Conservation (phyloP, 2,797 vertebrate genomes). For the Tokudaia tokunoshimensis region DNA sequence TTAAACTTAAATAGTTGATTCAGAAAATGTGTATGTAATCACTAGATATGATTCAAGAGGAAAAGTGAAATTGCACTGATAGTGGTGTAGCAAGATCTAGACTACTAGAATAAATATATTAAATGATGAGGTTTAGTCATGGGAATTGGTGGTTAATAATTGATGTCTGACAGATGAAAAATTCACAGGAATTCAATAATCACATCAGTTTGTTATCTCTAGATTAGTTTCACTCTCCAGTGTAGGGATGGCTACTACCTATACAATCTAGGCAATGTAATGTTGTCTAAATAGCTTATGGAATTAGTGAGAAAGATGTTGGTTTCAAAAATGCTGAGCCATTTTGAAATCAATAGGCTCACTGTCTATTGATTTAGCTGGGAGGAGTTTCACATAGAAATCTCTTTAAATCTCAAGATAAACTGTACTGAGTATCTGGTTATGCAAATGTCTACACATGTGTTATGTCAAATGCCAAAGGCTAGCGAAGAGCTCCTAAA, state of each 20-base stretch:
- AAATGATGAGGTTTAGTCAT: background rate
- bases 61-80: background rate
- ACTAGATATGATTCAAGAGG: background rate
- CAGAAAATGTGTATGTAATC: background rate
- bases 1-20: background rate
- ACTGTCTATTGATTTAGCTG: background rate
- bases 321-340: background rate
- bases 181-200: background rate
- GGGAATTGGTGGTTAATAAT: background rate
- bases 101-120: background rate
- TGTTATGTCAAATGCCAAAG: background rate
- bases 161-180: background rate
- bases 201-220: background rate
- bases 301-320: background rate
- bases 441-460: background rate
- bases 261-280: background rate
- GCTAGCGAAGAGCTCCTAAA: background rate
- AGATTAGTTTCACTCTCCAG: background rate
- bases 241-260: background rate
- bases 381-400: background rate
- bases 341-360: background rate
- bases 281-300: background rate
- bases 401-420: background rate
- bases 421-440: background rate
- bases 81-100: background rate